phyloP scores from a whole-genome alignment of 2,888 invertebrate genomes.

The Drosophila borborema region DNA sequence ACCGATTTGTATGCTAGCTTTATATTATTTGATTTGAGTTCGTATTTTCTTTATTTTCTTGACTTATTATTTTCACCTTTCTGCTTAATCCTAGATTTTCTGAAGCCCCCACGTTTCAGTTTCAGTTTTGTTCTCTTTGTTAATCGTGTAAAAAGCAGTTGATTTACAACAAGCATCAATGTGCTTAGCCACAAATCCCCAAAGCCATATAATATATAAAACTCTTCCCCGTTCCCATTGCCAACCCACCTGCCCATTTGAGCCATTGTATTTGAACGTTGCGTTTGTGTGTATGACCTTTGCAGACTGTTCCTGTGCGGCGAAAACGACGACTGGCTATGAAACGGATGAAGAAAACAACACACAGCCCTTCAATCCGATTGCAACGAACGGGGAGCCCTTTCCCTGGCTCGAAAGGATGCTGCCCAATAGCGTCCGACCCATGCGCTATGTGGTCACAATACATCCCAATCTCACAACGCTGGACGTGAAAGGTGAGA shows the following conservation, averaged over 20 bases:
- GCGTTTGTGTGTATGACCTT: slow-evolving; percentile 56
- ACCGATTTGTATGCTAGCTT: slow-evolving; percentile 55
- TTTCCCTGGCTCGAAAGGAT: slow-evolving; percentile 92
- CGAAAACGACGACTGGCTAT: slow-evolving; percentile 88
- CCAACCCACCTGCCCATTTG: slow-evolving; percentile 1
- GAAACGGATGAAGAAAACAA: slow-evolving; percentile 88
- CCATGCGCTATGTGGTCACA: slow-evolving; percentile 94
- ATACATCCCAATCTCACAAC: slow-evolving; percentile 97
- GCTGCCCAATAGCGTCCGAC: slow-evolving; percentile 91
- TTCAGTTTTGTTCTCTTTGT: slow-evolving; percentile 49
- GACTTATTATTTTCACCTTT: slow-evolving; percentile 3
- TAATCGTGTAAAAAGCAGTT: slow-evolving; percentile 76
- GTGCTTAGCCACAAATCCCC: slow-evolving; percentile 68
- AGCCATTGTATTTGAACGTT: slow-evolving; percentile 23
- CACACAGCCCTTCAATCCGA: slow-evolving; percentile 88
- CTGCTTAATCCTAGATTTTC: slow-evolving; percentile 28
- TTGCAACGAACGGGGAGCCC: slow-evolving; percentile 90
- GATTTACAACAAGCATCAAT: slow-evolving; percentile 64
- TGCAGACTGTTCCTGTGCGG: slow-evolving; percentile 90
- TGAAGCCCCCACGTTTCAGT: slow-evolving; percentile 2
- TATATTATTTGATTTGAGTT: slow-evolving; percentile 4
- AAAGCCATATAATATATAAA: slow-evolving; percentile 40
- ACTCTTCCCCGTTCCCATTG: neutral
- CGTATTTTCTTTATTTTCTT: neutral
- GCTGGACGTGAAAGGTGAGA: slow-evolving; percentile 92